Percentiles rank a stretch among this genome's conserved stretches.
Conservation (phyloP, 2,113 vertebrate genomes). For the Cephalophus harveyi region DNA sequence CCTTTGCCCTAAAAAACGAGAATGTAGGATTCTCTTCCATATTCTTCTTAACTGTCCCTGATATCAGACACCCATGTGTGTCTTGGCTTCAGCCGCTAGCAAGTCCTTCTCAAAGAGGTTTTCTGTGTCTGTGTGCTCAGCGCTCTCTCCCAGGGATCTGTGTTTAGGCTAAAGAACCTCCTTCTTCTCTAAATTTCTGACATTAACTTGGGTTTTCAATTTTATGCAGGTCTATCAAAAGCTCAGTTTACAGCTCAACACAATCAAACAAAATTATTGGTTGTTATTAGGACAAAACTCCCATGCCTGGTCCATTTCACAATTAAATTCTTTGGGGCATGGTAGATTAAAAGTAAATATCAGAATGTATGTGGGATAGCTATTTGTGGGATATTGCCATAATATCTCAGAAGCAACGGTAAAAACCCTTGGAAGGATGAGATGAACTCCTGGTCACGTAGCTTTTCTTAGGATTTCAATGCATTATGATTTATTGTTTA, state of each 20-base stretch:
- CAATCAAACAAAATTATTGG: not conserved
- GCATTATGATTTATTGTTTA: not conserved
- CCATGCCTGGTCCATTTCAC: not conserved
- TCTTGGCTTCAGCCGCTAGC: not conserved
- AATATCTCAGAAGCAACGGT: slow-evolving; percentile 3
- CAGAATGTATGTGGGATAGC: not conserved
- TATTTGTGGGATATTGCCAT: not conserved
- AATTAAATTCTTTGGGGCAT: slow-evolving; percentile 10
- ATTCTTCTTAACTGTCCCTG: not conserved
- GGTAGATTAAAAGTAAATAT: slow-evolving; percentile 11
- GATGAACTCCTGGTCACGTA: not conserved
- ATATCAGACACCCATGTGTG: not conserved
- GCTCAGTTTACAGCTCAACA: not conserved
- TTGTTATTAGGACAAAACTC: not conserved
- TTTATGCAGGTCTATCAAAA: not conserved
- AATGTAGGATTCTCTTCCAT: not conserved
- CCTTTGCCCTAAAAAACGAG: not conserved
- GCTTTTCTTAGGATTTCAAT: not conserved
- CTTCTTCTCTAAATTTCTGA: not conserved
- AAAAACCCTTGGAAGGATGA: not conserved
- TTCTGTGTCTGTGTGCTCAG: not conserved
- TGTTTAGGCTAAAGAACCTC: not conserved
- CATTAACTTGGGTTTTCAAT: not conserved
- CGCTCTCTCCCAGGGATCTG: not conserved
- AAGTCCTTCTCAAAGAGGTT: not conserved